Base-by-base conservation (phyloP, 2,797 vertebrate species). In the Acanthurus lineatus region DNA sequence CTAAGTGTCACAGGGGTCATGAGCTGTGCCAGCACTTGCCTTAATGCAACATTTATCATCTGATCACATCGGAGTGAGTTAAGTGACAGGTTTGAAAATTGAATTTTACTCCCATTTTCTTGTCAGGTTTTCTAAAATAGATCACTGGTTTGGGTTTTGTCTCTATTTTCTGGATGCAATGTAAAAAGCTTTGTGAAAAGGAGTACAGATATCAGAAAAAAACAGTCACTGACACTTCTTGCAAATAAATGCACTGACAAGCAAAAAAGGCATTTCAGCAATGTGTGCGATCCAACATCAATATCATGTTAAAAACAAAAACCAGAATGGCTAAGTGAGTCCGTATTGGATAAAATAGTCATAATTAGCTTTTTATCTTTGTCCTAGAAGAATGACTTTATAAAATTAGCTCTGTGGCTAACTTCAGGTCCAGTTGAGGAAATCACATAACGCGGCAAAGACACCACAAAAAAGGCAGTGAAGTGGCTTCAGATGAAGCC, bases 11-110 rank as follows among this genome's bases (percentile, higher is more conserved):
- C 42, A 47, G 62, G 61, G 79, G 82, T 82, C 82, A 83, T 15
- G 28, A 49, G 42, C 73, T 85, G 51, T 59, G 72, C 59, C 47
- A 57, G 35, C 8, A 0, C 62, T 72, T 35, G 35, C 70, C 66
- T 81, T 68, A 67, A 76, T 81, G 81, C 64, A 45, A 59, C 79
- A 85, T 86, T 75, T 77, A 83, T 90, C 85, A 86, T 82, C 44
- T 5, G 67, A 75, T 82, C 78, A 77, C 70, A 48, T 45, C 3
- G 11, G 17, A 47, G 54, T 19, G 52, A 12, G 49, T 28, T 17
- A 40, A 47, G 22, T 73, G 78, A 76, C 74, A 77, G 62, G 20
- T 73, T 48, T 42, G 66, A 85, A 87, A 83, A 86, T 76, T 77
- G 64, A 58, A 83, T 82, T 79, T 80, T 61, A 10, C 35, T 77